Percentiles rank a stretch among this genome's conserved stretches.
Conservation (phyloP, 2,797 vertebrate genomes). For the Molossus molossus region DNA sequence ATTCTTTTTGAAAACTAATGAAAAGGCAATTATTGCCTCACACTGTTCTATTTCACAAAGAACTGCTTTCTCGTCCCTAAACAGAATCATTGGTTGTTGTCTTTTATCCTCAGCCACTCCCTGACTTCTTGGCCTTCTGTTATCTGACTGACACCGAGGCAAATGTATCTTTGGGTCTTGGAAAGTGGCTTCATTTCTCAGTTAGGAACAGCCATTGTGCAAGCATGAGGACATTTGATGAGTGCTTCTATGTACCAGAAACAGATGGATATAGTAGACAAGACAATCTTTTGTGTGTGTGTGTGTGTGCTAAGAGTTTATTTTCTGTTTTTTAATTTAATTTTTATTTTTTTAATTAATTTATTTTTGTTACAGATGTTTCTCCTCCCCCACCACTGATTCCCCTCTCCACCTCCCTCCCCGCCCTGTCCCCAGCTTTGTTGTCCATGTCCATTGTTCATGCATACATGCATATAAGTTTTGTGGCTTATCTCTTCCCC, state of each 20-base stretch:
- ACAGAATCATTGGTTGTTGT: slow-evolving; percentile 57
- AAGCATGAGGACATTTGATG: slow-evolving; percentile 14
- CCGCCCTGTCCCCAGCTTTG: no score
- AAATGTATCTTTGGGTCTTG: slow-evolving; percentile 62
- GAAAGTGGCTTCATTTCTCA: slow-evolving; percentile 63
- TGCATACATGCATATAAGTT: no score
- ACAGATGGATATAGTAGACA: neutral
- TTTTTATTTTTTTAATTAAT: no score
- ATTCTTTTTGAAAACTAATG: slow-evolving; percentile 79
- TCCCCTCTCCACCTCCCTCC: no score
- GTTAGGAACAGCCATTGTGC: slow-evolving; percentile 59
- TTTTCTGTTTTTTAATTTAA: no score
- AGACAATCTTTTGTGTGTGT: neutral
- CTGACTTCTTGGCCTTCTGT: slow-evolving; percentile 62
- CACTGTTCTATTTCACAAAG: slow-evolving; percentile 83
- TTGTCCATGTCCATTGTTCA: no score
- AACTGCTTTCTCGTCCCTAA: slow-evolving; percentile 80
- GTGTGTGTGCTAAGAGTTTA: no score
- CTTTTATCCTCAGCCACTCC: slow-evolving; percentile 77
- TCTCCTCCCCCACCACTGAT: no score
- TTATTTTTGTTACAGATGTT: no score
- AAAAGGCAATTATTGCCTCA: slow-evolving; percentile 84
- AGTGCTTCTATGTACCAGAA: neutral
- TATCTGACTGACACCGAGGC: slow-evolving; percentile 59
- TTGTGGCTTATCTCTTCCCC: no score